These are phyloP conservation scores for Zonitis immaculata DNA, from an alignment of 2,888 invertebrate species.

Conservation along the genomic window DNA sequence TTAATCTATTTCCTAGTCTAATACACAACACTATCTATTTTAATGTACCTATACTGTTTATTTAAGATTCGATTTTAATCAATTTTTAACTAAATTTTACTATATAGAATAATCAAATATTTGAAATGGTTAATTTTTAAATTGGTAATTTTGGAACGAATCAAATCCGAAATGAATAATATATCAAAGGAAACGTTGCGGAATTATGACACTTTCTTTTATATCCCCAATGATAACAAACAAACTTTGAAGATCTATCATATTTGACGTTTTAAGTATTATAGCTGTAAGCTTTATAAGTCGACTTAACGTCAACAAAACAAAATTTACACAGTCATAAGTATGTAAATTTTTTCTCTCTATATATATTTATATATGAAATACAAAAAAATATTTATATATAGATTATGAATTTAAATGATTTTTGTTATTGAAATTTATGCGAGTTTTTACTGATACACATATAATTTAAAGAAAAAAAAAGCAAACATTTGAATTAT, in stretches of 20 bases:
- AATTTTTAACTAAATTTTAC: not conserved
- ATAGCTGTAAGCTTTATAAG: not conserved
- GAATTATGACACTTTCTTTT: not conserved
- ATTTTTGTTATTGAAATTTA: too few species aligned
- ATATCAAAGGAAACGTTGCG: not conserved
- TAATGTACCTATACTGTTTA: not conserved
- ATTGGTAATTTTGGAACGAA: too few species aligned
- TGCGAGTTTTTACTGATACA: too few species aligned
- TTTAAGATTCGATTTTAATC: not conserved
- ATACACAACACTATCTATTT: not conserved
- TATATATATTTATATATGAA: too few species aligned
- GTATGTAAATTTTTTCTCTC: not conserved
- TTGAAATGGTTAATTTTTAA: too few species aligned
- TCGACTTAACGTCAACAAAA: not conserved
- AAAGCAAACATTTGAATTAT: not conserved
- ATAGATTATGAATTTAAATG: too few species aligned
- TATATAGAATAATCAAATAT: too few species aligned
- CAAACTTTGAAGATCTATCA: not conserved
- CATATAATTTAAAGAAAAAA: not conserved
- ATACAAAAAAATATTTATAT: too few species aligned
- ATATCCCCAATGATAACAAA: not conserved
- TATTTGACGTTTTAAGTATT: not conserved
- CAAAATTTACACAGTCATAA: not conserved
- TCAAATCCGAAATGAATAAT: too few species aligned
- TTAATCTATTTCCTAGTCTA: not conserved